Conservation (phyloP, 2,113 vertebrate genomes). For the Setophaga petechia region DNA sequence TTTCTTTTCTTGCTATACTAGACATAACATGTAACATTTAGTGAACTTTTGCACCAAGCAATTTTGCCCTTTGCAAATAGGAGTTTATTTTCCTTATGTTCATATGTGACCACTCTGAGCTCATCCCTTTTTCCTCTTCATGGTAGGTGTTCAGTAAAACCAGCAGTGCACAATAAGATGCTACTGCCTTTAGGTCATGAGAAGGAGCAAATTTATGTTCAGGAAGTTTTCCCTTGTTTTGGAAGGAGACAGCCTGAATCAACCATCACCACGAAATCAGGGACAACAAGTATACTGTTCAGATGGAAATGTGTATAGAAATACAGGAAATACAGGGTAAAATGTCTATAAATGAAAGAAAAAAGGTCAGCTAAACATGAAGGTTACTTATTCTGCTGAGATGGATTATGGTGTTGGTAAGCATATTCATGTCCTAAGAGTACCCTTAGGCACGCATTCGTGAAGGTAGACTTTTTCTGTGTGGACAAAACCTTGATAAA, state of each 20-base stretch:
- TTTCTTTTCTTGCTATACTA: not conserved
- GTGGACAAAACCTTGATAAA: not conserved
- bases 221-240: not conserved
- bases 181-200: not conserved
- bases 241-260: not conserved
- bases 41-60: not conserved
- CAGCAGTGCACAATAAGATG: not conserved
- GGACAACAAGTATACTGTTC: not conserved
- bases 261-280: not conserved
- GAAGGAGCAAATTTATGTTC: not conserved
- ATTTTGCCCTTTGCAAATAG: not conserved
- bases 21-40: not conserved
- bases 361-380: not conserved
- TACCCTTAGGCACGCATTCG: not conserved
- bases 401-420: not conserved
- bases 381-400: not conserved
- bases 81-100: slow-evolving; percentile 12
- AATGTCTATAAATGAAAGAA: not conserved
- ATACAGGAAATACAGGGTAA: not conserved
- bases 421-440: not conserved
- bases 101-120: not conserved
- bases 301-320: not conserved
- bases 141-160: not conserved
- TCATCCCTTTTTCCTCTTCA: not conserved
- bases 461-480: not conserved